Percentiles rank a stretch among this genome's conserved stretches.
Conservation (phyloP, 2,113 vertebrate species). For the Triplophysa dalaica region DNA sequence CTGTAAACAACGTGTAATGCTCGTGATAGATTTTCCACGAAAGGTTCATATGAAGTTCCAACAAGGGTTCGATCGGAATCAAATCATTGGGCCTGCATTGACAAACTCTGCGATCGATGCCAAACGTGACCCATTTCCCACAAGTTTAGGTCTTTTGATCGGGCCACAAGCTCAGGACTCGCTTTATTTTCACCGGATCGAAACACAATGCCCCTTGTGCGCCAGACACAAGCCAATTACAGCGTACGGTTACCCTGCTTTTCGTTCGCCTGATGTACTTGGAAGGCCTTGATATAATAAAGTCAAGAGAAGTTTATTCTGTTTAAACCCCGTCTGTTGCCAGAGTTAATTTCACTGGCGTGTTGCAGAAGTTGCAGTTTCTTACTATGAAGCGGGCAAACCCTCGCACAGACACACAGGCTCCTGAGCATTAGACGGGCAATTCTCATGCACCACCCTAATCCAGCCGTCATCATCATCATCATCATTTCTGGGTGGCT, state of each 20-base stretch:
- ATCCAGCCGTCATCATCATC: conserved; percentile 67
- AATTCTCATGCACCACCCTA: conserved; percentile 71
- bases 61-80: background rate
- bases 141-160: background rate
- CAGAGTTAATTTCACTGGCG: conserved; percentile 73
- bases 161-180: background rate
- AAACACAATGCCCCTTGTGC: conserved; percentile 73
- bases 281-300: conserved; percentile 78
- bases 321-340: conserved; percentile 76
- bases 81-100: conserved; percentile 4
- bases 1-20: background rate
- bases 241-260: conserved; percentile 67
- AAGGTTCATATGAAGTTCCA: background rate
- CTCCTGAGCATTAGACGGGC: conserved; percentile 75
- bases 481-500: conserved; percentile 21
- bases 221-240: conserved; percentile 74
- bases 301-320: conserved; percentile 78
- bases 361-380: conserved; percentile 68
- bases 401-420: conserved; percentile 68
- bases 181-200: conserved; percentile 61
- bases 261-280: conserved; percentile 72
- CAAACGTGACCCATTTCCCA: conserved; percentile 6
- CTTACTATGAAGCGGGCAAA: conserved; percentile 56
- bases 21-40: background rate
- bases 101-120: background rate